Percentiles rank a stretch among this genome's conserved stretches.
Evolutionary conservation across 2,113 vertebrate species (phyloP).

Genomic region (Cinclus mexicanus): DNA sequence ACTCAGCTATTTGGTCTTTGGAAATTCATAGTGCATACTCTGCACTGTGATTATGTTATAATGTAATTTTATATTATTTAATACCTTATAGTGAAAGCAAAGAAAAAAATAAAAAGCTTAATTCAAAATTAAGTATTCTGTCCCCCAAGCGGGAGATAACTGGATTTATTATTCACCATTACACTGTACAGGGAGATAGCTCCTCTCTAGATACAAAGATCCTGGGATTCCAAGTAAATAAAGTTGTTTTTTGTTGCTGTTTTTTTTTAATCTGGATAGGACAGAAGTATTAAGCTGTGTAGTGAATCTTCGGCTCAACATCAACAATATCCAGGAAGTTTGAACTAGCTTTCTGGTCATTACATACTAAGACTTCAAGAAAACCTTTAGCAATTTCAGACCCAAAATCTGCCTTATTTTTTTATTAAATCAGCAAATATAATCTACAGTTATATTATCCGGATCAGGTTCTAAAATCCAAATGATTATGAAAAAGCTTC

Average conservation of each 20-base stretch:
- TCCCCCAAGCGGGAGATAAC: neutral
- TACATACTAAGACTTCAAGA: neutral
- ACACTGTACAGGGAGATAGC: neutral
- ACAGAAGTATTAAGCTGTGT: neutral
- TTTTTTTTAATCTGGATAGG: neutral
- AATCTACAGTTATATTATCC: neutral
- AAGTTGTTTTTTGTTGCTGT: neutral
- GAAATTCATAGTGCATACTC: neutral
- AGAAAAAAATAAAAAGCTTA: neutral
- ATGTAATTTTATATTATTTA: neutral
- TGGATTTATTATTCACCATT: neutral
- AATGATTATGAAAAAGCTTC: neutral
- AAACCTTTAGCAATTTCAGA: neutral
- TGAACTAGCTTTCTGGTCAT: neutral
- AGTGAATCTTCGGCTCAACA: neutral
- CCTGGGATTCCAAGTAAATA: neutral
- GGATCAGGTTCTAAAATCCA: neutral
- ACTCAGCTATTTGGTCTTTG: neutral
- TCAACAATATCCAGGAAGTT: neutral
- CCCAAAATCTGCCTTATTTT: neutral
- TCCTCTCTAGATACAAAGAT: neutral
- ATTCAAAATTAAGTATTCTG: neutral
- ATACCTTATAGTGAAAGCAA: neutral
- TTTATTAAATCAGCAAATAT: neutral
- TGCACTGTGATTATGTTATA: neutral